Evolutionary conservation across 2,888 invertebrate genomes (phyloP).

Genomic region (Scaptomyza cyrtandrae): DNA sequence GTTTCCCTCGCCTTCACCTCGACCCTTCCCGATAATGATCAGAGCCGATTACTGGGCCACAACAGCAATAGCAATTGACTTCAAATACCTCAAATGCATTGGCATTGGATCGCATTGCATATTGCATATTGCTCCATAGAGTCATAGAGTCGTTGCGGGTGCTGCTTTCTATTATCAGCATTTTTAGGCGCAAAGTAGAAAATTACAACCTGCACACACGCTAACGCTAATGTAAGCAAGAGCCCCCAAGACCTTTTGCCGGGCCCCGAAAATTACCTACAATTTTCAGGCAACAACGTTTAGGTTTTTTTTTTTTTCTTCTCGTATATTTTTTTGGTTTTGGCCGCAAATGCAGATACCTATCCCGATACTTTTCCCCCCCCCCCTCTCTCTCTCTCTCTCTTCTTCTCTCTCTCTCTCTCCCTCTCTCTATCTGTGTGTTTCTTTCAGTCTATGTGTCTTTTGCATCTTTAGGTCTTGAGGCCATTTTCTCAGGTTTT

Average conservation of each 20-base stretch:
- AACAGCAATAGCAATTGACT: slow-evolving; percentile 3
- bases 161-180: slow-evolving; percentile 39
- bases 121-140: slow-evolving; percentile 25
- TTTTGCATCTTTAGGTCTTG: slow-evolving; percentile 30
- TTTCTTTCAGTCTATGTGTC: background rate
- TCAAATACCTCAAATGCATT: slow-evolving; percentile 17
- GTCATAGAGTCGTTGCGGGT: slow-evolving; percentile 19
- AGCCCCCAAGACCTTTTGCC: slow-evolving; percentile 36
- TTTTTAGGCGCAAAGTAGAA: slow-evolving; percentile 78
- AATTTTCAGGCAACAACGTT: slow-evolving; percentile 62
- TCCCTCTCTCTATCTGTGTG: background rate
- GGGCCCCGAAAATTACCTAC: slow-evolving; percentile 64
- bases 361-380: background rate
- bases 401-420: background rate
- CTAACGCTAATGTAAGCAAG: slow-evolving; percentile 66
- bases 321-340: background rate
- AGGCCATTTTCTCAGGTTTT: slow-evolving; percentile 67
- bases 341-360: slow-evolving; percentile 11
- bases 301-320: slow-evolving; percentile 13
- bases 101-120: background rate
- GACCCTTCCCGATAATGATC: slow-evolving; percentile 41
- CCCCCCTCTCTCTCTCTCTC: background rate
- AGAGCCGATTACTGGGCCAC: slow-evolving; percentile 12
- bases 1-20: background rate
- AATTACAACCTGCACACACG: slow-evolving; percentile 75